Evolutionary conservation across 2,113 vertebrate species (phyloP), one percentile per base, ranked within the genome.

Genomic region (Aythya baeri): DNA sequence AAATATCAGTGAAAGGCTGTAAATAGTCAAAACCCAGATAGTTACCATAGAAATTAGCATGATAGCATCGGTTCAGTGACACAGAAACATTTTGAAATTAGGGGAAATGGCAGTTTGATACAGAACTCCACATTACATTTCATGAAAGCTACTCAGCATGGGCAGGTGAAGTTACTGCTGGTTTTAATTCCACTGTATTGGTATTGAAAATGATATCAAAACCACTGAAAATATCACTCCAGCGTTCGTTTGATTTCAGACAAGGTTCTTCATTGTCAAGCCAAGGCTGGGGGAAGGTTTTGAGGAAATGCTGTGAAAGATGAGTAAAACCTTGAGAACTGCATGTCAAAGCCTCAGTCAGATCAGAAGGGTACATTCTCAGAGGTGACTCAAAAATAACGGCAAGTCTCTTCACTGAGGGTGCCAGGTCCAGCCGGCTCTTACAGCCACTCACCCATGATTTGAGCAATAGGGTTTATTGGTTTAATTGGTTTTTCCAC

Each of bases 11-110:
- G 0, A 83, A 76, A 85, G 44, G 17, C 61, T 78, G 17, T 61
- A 27, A 88, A 31, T 55, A 62, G 41, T 11, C 0, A 0, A 89
- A 97, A 59, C 78, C 4, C 2, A 75, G 84, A 83, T 29, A 86
- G 85, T 96, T 95, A 59, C 93, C 77, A 80, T 89, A 81, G 94
- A 89, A 94, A 87, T 52, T 54, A 74, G 71, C 6, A 11, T 20
- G 87, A 93, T 85, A 89, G 57, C 59, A 91, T 93, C 89, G 90
- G 85, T 31, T 81, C 78, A 86, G 50, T 4, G 23, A 83, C 74
- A 74, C 1, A 12, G 72, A 89, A 93, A 77, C 63, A 15, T 84
- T 68, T 88, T 86, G 76, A 72, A 74, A 1, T 74, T n/a, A 57
- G 52, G 54, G 68, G 72, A 89, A 95, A 85, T 43, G 79, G 55